These are phyloP conservation scores for Ectropis crepuscularia DNA, from an alignment of 2,888 invertebrate species.

Conservation along the genomic window DNA sequence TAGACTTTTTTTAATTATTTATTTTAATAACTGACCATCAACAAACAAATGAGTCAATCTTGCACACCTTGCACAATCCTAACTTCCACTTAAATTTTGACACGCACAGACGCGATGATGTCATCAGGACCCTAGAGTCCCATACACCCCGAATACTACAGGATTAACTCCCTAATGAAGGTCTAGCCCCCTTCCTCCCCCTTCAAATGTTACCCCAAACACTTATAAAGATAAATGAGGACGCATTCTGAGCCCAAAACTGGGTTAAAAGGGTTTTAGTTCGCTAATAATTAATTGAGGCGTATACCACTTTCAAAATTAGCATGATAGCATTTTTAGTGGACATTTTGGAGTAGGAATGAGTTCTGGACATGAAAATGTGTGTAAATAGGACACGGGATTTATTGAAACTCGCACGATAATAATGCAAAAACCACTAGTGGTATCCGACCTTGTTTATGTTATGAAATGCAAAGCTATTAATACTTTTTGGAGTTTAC, in stretches of 20 bases:
- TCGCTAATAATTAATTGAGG: constrained; percentile 75
- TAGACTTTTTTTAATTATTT: background rate
- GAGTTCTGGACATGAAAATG: constrained; percentile 14
- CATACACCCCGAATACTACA: constrained; percentile 46
- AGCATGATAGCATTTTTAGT: constrained; percentile 62
- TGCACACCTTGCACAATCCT: constrained; percentile 29
- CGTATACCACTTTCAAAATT: constrained; percentile 62
- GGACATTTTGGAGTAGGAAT: constrained; percentile 21
- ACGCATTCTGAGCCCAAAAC: constrained; percentile 60
- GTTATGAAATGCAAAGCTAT: no score
- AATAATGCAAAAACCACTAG: no score
- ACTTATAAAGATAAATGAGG: constrained; percentile 75
- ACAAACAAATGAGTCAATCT: constrained; percentile 38
- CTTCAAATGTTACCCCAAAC: constrained; percentile 59
- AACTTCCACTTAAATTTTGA: constrained; percentile 37
- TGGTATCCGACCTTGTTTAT: no score
- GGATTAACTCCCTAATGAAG: constrained; percentile 65
- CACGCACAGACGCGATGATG: constrained; percentile 33
- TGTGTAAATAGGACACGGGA: background rate
- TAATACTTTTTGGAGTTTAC: no score
- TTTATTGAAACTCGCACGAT: background rate
- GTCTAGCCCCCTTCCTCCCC: constrained; percentile 40
- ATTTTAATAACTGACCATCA: background rate
- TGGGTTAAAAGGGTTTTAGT: constrained; percentile 74
- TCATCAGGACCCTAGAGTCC: constrained; percentile 34